Evolutionary conservation across 2,797 vertebrate genomes (phyloP).

Genomic region (Trachurus trachurus): DNA sequence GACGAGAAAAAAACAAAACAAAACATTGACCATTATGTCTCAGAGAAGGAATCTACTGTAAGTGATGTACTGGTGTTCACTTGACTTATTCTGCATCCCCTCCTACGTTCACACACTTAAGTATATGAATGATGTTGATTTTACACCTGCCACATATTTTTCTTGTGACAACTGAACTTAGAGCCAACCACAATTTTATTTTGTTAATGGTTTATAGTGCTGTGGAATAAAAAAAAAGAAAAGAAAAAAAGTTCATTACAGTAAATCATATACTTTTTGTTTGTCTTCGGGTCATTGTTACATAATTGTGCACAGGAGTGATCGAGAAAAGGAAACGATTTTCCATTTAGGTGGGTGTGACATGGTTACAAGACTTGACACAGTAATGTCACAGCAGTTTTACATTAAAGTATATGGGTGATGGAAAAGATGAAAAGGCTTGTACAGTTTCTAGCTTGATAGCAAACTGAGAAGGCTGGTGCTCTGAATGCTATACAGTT

Average conservation of each 20-base stretch:
- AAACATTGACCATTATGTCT: neutral
- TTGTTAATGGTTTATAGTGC: conserved; percentile 85
- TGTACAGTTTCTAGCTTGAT: neutral
- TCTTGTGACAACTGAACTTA: conserved; percentile 71
- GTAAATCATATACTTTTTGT: conserved; percentile 33
- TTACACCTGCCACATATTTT: conserved; percentile 72
- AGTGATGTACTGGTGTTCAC: conserved; percentile 33
- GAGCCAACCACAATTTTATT: conserved; percentile 75
- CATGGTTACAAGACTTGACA: too few relatives aligned
- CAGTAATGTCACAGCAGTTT: neutral
- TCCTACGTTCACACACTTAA: conserved; percentile 32
- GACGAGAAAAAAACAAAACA: neutral
- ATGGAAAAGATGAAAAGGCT: neutral
- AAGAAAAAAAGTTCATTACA: conserved; percentile 64
- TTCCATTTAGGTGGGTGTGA: too few relatives aligned
- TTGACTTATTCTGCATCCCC: conserved; percentile 29
- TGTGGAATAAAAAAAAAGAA: conserved; percentile 82
- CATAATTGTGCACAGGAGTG: neutral
- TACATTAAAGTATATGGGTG: neutral
- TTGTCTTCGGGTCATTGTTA: conserved; percentile 8
- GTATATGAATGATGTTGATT: conserved; percentile 55
- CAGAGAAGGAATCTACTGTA: conserved; percentile 1
- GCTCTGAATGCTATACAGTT: neutral
- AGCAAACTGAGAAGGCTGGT: neutral
- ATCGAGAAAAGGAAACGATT: neutral